Base-by-base conservation (phyloP, 2,113 vertebrate species). In the Centropus unirufus region DNA sequence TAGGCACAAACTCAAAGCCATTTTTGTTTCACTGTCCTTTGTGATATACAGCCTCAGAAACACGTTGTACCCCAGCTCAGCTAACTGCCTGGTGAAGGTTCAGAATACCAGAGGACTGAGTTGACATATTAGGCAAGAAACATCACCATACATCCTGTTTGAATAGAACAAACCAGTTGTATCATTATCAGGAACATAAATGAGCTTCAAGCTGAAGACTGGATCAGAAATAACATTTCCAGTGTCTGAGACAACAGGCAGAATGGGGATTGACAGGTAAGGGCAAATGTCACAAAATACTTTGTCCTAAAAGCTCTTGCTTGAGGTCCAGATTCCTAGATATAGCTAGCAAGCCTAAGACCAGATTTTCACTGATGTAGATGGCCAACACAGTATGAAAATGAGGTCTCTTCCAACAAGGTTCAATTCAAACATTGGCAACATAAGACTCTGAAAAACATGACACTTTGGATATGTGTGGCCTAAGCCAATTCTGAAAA, bases 401-500 rank as follows among this genome's bases (percentile, higher is more conserved):
- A 92, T 24, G 8, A 62, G 9, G 12, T 51, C 27, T 8, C n/a
- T 44, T 23, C 32, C 32, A 63, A 55, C 7, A 47, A 0, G 1
- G 20, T 32, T 83, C 17, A 30, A 3, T 69, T 72, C 11, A 1
- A 69, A 67, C 51, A 69, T 9, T 3, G 7, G 44, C 40, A 72
- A 23, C 3, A 6, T 5, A 20, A 61, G 12, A 36, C 2, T 2
- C 14, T 51, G 61, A 67, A 87, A 89, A 79, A 49, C 27, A 40
- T 0, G 0, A 27, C 57, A 27, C 2, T 44, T 69, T 27, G 30
- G 49, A 89, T 72, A 75, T 44, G 57, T 0, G 2, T 8, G 2
- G 11, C 26, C 34, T 44, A 44, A 62, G 34, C n/a, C 80, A 92
- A 78, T 30, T 61, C 20, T 70, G 62, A 15, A 27, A 46, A 58